Evolutionary conservation across 2,797 vertebrate species (phyloP).

Genomic region (Eleutherodactylus coqui): DNA sequence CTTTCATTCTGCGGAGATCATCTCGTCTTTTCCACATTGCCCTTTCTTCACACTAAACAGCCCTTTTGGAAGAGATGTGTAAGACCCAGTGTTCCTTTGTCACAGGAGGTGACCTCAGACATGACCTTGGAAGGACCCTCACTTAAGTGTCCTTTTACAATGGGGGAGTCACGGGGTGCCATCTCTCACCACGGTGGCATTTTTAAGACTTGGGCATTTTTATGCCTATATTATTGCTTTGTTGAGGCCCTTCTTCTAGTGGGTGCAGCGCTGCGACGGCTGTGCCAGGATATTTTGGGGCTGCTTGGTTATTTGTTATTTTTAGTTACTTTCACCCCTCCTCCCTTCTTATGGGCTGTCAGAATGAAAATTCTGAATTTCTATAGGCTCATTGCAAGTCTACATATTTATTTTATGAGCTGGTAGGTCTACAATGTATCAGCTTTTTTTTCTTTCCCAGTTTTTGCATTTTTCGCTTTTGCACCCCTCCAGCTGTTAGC

Average conservation of each 20-base stretch:
- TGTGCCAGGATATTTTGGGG: neutral
- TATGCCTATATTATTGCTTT: conserved; percentile 31
- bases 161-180: conserved; percentile 34
- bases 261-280: neutral
- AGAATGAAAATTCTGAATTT: too few relatives aligned
- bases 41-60: conserved; percentile 32
- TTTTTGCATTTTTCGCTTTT: too few relatives aligned
- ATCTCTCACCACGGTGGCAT: conserved; percentile 32
- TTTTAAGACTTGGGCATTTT: conserved; percentile 56
- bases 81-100: conserved; percentile 34
- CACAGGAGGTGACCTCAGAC: conserved; percentile 42
- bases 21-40: conserved; percentile 8
- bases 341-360: too few relatives aligned
- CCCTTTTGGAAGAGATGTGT: conserved; percentile 15
- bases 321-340: too few relatives aligned
- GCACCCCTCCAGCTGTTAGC: too few relatives aligned
- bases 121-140: conserved; percentile 54
- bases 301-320: neutral
- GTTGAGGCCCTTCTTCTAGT: neutral
- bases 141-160: conserved; percentile 43
- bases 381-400: neutral
- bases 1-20: conserved; percentile 35
- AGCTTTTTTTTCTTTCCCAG: neutral
- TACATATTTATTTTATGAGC: neutral
- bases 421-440: neutral